Evolutionary conservation across 2,113 vertebrate species (phyloP), one percentile per base, ranked within the genome.

Genomic region (Cephalopterus ornatus): DNA sequence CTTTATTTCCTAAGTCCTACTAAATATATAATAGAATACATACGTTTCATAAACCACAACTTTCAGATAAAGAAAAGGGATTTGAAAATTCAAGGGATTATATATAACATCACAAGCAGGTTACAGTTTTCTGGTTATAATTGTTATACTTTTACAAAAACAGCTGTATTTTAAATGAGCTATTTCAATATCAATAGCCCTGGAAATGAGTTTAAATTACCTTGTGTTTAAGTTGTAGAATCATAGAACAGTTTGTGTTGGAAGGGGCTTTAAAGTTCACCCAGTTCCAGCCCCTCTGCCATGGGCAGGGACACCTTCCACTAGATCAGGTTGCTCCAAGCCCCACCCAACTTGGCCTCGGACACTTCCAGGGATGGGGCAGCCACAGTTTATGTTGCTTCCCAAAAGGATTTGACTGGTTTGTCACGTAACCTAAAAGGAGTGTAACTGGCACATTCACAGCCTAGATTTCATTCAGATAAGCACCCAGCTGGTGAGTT

Each of bases 371-470:
- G 50, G 26, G 22, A 2, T 33, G 50, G 7, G 17, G 22, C 59
- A 80, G 26, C 14, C 50, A 27, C 35, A 23, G 17, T 5, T 58
- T 8, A 12, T 18, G 49, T 11, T 73, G 44, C 6, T 28, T 66
- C 73, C 28, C 68, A 46, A 70, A 47, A 59, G n/a, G 50, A 71
- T 85, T 26, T 67, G 41, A 6, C 14, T 63, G 14, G 19, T 89
- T 42, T 85, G 26, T 7, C 56, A 33, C 1, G 1, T 17, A 37
- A 35, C 12, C 12, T 16, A 7, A 0, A 8, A 37, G 28, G 11
- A 28, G 2, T 1, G 19, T 26, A 27, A 44, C 22, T 23, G 19
- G 46, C 63, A 41, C 58, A 15, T 19, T 32, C 28, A 14, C 16
- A 73, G 35, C 6, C 72, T 44, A 22, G 28, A 3, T 61, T 63